A percentile compares a stretch with the other conserved stretches of the same genome.
phyloP scores from a whole-genome alignment of 2,888 invertebrate genomes.

The Conomelus anceps region DNA sequence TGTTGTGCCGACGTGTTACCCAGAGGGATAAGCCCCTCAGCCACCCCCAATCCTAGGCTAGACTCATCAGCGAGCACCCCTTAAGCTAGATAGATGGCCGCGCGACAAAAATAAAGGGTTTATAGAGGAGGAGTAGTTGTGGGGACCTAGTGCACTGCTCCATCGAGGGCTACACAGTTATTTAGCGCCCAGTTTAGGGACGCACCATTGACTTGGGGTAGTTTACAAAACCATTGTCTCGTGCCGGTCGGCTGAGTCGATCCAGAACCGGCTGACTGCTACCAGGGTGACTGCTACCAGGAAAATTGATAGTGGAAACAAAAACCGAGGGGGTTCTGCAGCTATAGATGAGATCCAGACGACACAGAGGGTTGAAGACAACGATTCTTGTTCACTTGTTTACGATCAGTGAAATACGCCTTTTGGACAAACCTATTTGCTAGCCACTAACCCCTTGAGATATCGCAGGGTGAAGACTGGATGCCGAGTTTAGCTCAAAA shows the following conservation, averaged over 20 bases:
- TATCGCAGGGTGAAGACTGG: neutral
- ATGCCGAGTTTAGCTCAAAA: neutral
- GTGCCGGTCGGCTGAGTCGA: neutral
- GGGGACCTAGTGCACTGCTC: neutral
- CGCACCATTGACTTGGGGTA: constrained; percentile 22
- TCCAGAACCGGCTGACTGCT: no score
- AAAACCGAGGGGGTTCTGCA: neutral
- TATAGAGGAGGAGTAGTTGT: constrained; percentile 23
- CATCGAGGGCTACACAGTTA: constrained; percentile 22
- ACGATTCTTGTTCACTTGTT: neutral
- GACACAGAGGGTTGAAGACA: neutral
- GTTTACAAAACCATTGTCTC: neutral
- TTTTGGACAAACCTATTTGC: neutral
- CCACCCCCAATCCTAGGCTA: neutral
- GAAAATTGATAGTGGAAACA: neutral
- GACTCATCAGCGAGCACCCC: constrained; percentile 13
- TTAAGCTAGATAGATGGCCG: constrained; percentile 24
- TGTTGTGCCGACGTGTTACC: neutral
- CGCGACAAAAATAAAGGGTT: constrained; percentile 28
- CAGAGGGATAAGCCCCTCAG: neutral
- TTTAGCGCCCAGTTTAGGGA: constrained; percentile 25
- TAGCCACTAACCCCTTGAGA: neutral
- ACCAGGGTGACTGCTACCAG: no score
- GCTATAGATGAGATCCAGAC: no score
- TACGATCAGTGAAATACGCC: neutral